Conservation (phyloP, 2,113 vertebrate genomes). For the Neoarius graeffei region DNA sequence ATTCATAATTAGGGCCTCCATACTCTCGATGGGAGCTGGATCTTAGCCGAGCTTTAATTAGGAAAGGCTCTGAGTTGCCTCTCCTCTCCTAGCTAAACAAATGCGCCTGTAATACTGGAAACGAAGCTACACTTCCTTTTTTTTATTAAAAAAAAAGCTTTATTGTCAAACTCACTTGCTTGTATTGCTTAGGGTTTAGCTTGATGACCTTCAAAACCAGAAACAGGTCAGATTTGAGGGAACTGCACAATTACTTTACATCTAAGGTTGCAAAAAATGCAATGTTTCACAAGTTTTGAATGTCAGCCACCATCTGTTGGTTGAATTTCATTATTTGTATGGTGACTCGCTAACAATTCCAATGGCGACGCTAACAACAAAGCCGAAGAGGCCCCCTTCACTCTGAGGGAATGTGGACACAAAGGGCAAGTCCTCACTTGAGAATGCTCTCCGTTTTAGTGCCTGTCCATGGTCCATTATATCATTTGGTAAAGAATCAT, state of each 20-base stretch:
- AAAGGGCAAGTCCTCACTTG: conserved; percentile 22
- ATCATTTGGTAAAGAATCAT: conserved; percentile 27
- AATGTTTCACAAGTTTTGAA: conserved; percentile 8
- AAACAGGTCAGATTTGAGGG: neutral
- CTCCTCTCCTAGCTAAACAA: neutral
- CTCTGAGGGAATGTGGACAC: neutral
- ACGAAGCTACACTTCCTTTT: neutral
- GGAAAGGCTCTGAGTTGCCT: conserved; percentile 56
- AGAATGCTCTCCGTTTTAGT: conserved; percentile 20
- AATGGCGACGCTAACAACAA: neutral
- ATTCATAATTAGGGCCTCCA: conserved; percentile 67
- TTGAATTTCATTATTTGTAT: neutral
- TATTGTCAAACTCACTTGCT: neutral
- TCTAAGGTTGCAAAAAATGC: neutral
- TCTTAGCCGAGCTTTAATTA: conserved; percentile 71
- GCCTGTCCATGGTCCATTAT: conserved; percentile 25
- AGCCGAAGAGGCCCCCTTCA: conserved; percentile 35
- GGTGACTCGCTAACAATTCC: neutral
- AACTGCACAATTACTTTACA: neutral
- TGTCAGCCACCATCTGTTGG: conserved; percentile 19
- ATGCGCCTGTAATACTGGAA: neutral
- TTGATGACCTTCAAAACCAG: neutral
- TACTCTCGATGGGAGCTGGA: conserved; percentile 68
- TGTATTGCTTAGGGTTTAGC: neutral
- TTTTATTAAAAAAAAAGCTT: no score